A percentile compares a stretch with the other conserved stretches of the same genome.
Conservation (phyloP, 2,888 invertebrate genomes). For the Reticulitermes lucifugus region DNA sequence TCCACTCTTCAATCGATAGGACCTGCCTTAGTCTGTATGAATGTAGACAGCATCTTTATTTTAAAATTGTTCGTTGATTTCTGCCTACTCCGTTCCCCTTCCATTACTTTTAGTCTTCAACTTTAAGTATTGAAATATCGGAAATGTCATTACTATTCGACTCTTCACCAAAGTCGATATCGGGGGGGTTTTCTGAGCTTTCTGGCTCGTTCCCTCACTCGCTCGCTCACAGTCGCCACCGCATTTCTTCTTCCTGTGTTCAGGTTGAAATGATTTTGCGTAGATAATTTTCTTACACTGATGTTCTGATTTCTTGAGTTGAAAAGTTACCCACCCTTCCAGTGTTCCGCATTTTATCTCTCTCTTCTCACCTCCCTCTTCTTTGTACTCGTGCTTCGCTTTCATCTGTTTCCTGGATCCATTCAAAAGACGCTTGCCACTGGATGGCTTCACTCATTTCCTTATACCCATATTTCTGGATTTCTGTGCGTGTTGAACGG, state of each 20-base stretch:
- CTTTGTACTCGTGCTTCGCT: background rate
- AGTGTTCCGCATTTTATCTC: background rate
- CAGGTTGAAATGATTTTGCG: conserved; percentile 34
- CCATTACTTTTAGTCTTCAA: conserved; percentile 42
- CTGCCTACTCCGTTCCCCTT: background rate
- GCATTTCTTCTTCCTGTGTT: background rate
- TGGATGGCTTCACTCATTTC: conserved; percentile 6
- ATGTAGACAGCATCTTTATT: conserved; percentile 32
- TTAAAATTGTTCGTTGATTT: conserved; percentile 40
- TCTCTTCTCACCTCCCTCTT: background rate
- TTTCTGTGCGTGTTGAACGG: background rate
- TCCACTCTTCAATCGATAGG: background rate
- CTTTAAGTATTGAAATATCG: conserved; percentile 50
- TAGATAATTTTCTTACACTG: conserved; percentile 40
- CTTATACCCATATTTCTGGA: background rate
- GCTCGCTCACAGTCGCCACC: background rate
- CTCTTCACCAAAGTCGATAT: conserved; percentile 47
- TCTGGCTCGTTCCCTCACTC: conserved; percentile 15
- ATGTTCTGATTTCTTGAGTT: conserved; percentile 37
- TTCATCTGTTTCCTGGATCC: background rate
- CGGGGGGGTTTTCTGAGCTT: conserved; percentile 24
- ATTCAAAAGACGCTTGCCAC: background rate
- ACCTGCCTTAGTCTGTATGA: background rate
- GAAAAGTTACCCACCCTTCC: conserved; percentile 12
- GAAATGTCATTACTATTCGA: conserved; percentile 52